Conservation (phyloP, 2,888 invertebrate genomes). For the Epicampocera succincta region DNA sequence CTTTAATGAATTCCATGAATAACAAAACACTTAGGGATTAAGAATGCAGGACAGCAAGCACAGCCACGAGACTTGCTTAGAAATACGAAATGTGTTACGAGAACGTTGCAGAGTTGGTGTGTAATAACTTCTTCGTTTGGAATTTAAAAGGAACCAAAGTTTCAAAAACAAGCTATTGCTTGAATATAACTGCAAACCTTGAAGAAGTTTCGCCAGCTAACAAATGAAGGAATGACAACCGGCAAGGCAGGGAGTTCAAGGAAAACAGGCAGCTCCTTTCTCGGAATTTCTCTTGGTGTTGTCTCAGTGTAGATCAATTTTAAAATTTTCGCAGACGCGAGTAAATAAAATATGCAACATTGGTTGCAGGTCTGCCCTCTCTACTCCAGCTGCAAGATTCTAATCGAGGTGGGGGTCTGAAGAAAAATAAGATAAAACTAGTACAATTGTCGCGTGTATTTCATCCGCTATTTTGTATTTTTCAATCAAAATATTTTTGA, state of each 20-base stretch:
- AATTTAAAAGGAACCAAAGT: not conserved
- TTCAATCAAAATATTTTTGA: no score
- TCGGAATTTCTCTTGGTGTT: constrained; percentile 19
- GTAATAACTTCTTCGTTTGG: not conserved
- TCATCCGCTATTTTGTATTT: no score
- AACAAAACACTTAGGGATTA: constrained; percentile 55
- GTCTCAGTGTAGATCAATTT: constrained; percentile 27
- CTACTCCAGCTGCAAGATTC: no score
- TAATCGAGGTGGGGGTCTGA: no score
- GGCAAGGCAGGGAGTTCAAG: constrained; percentile 2
- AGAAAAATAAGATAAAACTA: no score
- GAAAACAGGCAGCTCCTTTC: not conserved
- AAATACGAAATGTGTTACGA: constrained; percentile 1
- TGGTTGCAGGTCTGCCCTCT: no score
- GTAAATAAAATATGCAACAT: no score
- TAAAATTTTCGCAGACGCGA: constrained; percentile 11
- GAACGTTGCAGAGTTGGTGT: not conserved
- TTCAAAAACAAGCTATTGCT: not conserved
- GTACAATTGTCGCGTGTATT: no score
- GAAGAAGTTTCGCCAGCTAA: constrained; percentile 51
- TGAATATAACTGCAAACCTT: constrained; percentile 29
- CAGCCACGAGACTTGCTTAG: constrained; percentile 15
- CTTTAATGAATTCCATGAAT: constrained; percentile 67
- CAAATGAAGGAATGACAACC: constrained; percentile 33
- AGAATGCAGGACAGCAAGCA: constrained; percentile 37